Conservation (phyloP, 2,888 invertebrate genomes). For the Clunio marinus region DNA sequence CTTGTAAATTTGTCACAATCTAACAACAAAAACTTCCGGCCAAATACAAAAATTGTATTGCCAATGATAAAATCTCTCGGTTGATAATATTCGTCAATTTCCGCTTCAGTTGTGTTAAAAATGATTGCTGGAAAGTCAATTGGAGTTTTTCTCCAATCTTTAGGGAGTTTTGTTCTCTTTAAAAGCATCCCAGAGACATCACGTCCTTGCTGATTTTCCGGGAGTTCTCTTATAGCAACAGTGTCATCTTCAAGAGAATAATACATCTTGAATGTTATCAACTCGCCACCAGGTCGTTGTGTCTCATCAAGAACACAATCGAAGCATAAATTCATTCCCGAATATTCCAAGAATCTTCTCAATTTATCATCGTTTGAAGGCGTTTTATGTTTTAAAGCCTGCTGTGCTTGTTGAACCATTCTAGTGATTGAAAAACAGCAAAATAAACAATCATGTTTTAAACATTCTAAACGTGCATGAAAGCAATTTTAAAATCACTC, state of each 20-base stretch:
- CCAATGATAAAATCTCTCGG: conserved; percentile 75
- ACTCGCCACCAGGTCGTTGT: conserved; percentile 56
- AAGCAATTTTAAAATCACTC: neutral
- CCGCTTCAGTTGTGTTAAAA: conserved; percentile 65
- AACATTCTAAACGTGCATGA: conserved; percentile 48
- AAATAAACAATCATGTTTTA: conserved; percentile 33
- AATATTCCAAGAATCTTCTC: conserved; percentile 69
- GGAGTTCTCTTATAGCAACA: conserved; percentile 70
- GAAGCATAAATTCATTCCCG: conserved; percentile 74
- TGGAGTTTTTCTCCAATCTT: conserved; percentile 63
- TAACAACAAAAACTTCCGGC: conserved; percentile 67
- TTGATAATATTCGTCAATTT: conserved; percentile 71
- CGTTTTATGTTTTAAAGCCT: conserved; percentile 43
- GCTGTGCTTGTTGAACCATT: conserved; percentile 28
- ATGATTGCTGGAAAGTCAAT: conserved; percentile 60
- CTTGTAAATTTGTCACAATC: conserved; percentile 79
- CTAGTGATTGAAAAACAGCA: neutral
- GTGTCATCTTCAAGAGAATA: conserved; percentile 81
- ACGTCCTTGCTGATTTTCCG: conserved; percentile 66
- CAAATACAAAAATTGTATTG: conserved; percentile 64
- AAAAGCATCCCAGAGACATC: conserved; percentile 73
- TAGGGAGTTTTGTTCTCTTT: conserved; percentile 71
- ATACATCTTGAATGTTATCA: conserved; percentile 64
- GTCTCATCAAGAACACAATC: conserved; percentile 66
- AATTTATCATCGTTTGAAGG: conserved; percentile 56